Evolutionary conservation across 2,113 vertebrate species (phyloP), one percentile per base, ranked within the genome.

Genomic region (Hiodon tergisus): DNA sequence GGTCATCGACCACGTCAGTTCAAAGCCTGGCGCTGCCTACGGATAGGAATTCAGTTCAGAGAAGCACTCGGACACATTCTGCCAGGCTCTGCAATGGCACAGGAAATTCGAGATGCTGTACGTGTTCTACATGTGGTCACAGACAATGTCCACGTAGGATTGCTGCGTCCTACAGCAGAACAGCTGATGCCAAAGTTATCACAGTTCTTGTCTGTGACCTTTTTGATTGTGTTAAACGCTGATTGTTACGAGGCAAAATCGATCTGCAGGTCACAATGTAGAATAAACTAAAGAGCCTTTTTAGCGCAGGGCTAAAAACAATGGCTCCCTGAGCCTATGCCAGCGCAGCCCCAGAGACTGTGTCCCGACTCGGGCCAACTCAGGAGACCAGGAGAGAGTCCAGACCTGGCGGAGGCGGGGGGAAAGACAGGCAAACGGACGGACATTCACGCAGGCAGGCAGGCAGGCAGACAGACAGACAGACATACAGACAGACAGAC

Each of bases 1-100:
- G 73, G 78, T 70, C 76, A 78, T 69, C 67, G 71, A 31, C 71
- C 73, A 71, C 7, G 47, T 76, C 50, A 67, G 74, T 16, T 78
- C 75, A 82, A 76, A 81, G 76, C 78, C 83, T 69, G 73, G 67
- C 75, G 78, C 79, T 57, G 61, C 52, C 13, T 55, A 50, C 67
- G 72, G 78, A 52, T 7, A 52, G 7, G 52, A 57, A 58, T 48
- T 1, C 6, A 71, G 16, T 47, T 7, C 4, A 47, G 9, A 65
- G 73, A 75, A 78, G 65, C 67, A 69, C 73, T 73, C 52, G 53
- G 65, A 77, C 60, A 73, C 47, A 53, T 72, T 17, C 65, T n/a
- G 7, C 4, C 47, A 58, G 31, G 46, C 48, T 66, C 65, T 75
- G 65, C 47, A 75, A 67, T 59, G 65, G 61, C 16, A 75, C 13